Evolutionary conservation across 2,888 invertebrate genomes (phyloP).

Genomic region (Caenorhabditis auriculariae): DNA sequence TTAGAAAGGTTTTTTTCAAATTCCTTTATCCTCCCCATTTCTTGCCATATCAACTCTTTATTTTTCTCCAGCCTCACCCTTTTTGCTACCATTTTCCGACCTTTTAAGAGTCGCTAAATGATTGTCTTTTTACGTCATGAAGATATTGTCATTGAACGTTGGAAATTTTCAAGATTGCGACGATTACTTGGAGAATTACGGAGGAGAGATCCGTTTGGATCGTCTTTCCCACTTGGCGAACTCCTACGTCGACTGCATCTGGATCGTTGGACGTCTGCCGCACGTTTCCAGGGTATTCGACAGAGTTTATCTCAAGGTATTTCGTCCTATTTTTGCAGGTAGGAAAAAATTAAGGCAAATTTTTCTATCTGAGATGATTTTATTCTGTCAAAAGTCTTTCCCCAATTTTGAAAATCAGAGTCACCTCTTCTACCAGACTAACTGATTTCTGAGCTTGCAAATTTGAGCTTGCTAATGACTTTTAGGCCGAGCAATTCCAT

Average conservation of each 20-base stretch:
- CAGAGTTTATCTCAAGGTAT: conserved; percentile 34
- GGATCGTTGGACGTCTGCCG: conserved; percentile 37
- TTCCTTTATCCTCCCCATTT: no score
- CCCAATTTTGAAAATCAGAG: not conserved
- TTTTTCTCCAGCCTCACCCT: no score
- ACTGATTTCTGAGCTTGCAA: not conserved
- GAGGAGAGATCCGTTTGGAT: conserved; percentile 37
- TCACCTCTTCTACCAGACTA: not conserved
- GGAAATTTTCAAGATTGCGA: conserved; percentile 54
- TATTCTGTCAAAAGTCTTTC: not conserved
- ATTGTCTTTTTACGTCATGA: no score
- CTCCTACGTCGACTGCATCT: conserved; percentile 46
- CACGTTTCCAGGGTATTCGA: conserved; percentile 27
- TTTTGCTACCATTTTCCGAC: no score
- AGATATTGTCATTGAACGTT: no score
- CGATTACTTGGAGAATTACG: conserved; percentile 32
- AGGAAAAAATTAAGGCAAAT: not conserved
- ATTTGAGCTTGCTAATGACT: not conserved
- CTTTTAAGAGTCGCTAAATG: no score
- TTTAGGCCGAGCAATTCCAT: conserved; percentile 41
- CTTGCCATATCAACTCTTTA: no score
- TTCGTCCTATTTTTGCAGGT: no score
- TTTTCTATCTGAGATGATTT: not conserved
- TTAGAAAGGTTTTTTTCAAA: no score
- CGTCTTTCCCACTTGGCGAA: conserved; percentile 18